These are phyloP conservation scores for Mnemiopsis leidyi DNA, from an alignment of 37 sponge, comb jelly and placozoan species.

Conservation along the genomic window DNA sequence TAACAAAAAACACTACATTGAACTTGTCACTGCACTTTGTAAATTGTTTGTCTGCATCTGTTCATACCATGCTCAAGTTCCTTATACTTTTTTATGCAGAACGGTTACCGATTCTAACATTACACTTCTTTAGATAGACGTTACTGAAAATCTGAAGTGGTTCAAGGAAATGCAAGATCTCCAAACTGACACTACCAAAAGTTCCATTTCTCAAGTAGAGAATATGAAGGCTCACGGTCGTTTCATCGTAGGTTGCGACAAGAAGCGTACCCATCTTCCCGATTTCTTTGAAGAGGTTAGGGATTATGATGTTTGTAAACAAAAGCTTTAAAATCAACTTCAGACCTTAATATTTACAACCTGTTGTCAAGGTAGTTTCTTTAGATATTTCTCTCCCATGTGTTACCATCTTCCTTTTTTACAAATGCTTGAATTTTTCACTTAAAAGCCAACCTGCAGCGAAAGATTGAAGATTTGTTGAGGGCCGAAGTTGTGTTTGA, in stretches of 20 bases:
- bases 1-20: too few species aligned
- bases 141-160: constrained; percentile 21
- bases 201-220: constrained; percentile 18
- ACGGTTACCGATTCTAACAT: background rate
- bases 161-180: constrained; percentile 49
- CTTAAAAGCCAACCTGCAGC: background rate
- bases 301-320: too few species aligned
- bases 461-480: background rate
- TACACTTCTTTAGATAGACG: background rate
- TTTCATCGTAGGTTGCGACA: background rate
- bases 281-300: constrained; percentile 49
- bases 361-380: too few species aligned
- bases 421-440: too few species aligned
- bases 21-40: background rate
- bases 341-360: too few species aligned
- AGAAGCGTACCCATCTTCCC: background rate
- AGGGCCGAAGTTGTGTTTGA: background rate
- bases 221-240: background rate
- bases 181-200: constrained; percentile 38
- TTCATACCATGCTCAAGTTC: too few species aligned
- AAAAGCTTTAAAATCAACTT: too few species aligned
- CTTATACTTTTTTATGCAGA: too few species aligned
- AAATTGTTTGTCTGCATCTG: background rate
- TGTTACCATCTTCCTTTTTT: too few species aligned
- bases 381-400: too few species aligned